Evolutionary conservation across 2,888 invertebrate genomes (phyloP).

Genomic region (Priocnemis perturbator): DNA sequence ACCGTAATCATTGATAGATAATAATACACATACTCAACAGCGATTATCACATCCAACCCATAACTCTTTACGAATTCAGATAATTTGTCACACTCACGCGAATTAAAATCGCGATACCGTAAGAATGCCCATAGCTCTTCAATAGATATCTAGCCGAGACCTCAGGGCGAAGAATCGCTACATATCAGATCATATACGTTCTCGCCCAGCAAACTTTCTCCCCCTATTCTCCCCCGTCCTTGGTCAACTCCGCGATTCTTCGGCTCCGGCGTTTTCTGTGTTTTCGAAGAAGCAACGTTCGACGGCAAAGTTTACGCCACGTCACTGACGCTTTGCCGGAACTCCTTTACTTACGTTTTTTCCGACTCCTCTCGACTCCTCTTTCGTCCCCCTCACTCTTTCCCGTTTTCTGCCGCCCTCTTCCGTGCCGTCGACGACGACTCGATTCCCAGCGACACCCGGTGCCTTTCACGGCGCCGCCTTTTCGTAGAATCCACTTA

Average conservation of each 20-base stretch:
- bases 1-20: no score
- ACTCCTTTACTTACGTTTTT: slow-evolving; percentile 4
- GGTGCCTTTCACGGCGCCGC: not conserved
- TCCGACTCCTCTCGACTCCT: not conserved
- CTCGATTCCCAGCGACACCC: slow-evolving; percentile 22
- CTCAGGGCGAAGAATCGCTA: no score
- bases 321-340: slow-evolving; percentile 14
- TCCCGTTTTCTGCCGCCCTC: not conserved
- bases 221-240: not conserved
- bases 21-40: no score
- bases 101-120: no score
- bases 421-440: not conserved
- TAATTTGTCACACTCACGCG: no score
- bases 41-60: no score
- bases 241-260: not conserved
- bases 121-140: no score
- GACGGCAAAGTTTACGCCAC: slow-evolving; percentile 27
- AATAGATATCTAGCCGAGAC: no score
- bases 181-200: no score
- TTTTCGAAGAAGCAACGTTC: not conserved
- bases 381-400: not conserved
- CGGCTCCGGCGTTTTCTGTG: not conserved
- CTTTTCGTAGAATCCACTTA: slow-evolving; percentile 11
- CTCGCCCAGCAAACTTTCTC: no score
- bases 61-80: no score